Base-by-base conservation (phyloP, 2,113 vertebrate species). In the Anser brachyrhynchus region DNA sequence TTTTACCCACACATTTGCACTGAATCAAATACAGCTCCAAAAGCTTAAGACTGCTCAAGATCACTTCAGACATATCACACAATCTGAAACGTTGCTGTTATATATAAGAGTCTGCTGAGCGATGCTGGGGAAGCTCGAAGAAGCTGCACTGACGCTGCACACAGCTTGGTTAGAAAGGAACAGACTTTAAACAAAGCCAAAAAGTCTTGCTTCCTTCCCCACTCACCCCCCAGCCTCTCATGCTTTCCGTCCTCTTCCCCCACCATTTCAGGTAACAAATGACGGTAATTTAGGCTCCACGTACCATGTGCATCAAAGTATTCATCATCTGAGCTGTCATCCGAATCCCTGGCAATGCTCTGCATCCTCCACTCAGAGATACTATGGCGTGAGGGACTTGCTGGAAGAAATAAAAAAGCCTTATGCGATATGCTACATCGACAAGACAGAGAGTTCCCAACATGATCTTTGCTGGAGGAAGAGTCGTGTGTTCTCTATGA, bases 311-410 rank as follows among this genome's bases (percentile, higher is more conserved):
- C 99, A 67, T 99, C 99, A n/a, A 99, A 99, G 98, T 99, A 99
- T 97, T 99, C 99, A 26, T 99, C 99, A 5, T 99, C 99, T 0
- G 99, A 99, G 98, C 99, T 99, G 96, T 99, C 99, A 3, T 99
- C 99, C 0, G 99, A 99, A 97, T 99, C 99, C 71, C 99, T 97
- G 51, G 99, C 99, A 26, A 99, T 99, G 93, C 99, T 99, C 98
- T 99, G 99, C 99, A 99, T 99, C 95, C 99, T 98, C 99, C 99
- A 99, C 96, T 99, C 99, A 0, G 99, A 99, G 96, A 99, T 97
- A 97, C 98, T 99, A 97, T 99, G 99, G 89, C 98, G 98, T 9
- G 99, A 99, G 20, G 99, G 99, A 62, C 99, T 99, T 57, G 97
- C 99, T 99, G 98, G 80, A 97, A 97, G 81, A 95, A 90, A 95